phyloP scores from a whole-genome alignment of 2,888 invertebrate species.

The Tetragonisca angustula region DNA sequence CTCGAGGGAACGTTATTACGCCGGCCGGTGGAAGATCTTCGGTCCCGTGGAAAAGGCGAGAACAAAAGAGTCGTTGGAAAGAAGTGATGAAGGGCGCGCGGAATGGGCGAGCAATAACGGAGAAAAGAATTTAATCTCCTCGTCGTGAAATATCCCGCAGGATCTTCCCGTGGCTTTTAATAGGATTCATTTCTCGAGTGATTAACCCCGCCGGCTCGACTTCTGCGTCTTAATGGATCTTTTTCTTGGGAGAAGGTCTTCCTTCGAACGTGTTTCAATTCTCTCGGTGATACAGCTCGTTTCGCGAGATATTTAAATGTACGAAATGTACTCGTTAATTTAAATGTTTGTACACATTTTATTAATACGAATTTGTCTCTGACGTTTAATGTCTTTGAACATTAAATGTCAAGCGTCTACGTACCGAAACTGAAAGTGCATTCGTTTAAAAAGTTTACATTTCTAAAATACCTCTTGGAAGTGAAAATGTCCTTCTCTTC shows the following conservation, averaged over 20 bases:
- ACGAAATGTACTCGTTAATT: background rate
- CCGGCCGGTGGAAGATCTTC: background rate
- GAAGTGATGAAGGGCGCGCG: background rate
- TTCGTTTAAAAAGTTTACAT: too few relatives aligned
- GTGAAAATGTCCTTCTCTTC: too few relatives aligned
- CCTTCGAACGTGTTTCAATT: background rate
- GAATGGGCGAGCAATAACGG: constrained; percentile 6
- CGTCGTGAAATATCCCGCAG: constrained; percentile 18
- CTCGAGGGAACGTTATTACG: background rate
- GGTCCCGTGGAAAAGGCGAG: background rate
- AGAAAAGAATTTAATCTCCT: constrained; percentile 43
- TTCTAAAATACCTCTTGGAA: too few relatives aligned
- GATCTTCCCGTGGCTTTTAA: constrained; percentile 25
- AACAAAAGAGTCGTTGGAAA: background rate
- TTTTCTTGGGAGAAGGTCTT: background rate
- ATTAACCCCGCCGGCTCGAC: constrained; percentile 25
- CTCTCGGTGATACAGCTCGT: background rate
- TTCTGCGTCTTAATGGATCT: background rate
- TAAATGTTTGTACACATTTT: background rate
- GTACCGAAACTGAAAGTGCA: too few relatives aligned
- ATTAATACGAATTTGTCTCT: background rate
- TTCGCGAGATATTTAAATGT: background rate
- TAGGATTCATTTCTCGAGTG: constrained; percentile 33
- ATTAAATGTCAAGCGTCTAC: too few relatives aligned
- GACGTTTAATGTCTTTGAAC: too few relatives aligned